These are phyloP conservation scores for Drosophila micromelanica DNA, from an alignment of 1,140 invertebrate species.

Conservation along the genomic window DNA sequence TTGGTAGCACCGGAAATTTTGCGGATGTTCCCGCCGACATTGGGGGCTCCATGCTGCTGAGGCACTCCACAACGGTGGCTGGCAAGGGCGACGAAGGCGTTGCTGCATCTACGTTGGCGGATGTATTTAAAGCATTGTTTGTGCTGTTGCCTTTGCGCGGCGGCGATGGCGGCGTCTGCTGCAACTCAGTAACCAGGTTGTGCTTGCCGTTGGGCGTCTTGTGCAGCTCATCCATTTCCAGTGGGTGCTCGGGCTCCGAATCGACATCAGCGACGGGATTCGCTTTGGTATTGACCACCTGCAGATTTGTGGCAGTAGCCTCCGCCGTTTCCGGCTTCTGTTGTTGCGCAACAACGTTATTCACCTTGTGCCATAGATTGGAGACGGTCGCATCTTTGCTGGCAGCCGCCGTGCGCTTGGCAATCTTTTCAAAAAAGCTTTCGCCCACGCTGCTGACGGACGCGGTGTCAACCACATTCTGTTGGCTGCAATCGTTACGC, in stretches of 20 bases:
- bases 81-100: conserved; percentile 14
- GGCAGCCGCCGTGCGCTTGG: conserved; percentile 68
- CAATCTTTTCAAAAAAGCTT: conserved; percentile 75
- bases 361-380: conserved; percentile 71
- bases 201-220: conserved; percentile 48
- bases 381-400: conserved; percentile 62
- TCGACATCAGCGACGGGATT: background rate
- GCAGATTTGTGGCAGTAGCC: background rate
- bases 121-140: conserved; percentile 10
- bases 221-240: conserved; percentile 10
- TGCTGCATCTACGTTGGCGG: conserved; percentile 11
- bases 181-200: background rate
- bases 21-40: conserved; percentile 34
- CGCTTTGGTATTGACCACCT: background rate
- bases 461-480: conserved; percentile 41
- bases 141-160: conserved; percentile 23
- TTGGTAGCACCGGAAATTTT: conserved; percentile 66
- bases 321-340: conserved; percentile 28
- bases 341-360: conserved; percentile 59
- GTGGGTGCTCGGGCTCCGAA: background rate
- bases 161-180: conserved; percentile 44
- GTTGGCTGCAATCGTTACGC: conserved; percentile 53
- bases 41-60: conserved; percentile 49
- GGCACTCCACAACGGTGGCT: conserved; percentile 44
- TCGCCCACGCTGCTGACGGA: conserved; percentile 49